Evolutionary conservation across 2,113 vertebrate genomes (phyloP).

Genomic region (Notiomystis cincta): DNA sequence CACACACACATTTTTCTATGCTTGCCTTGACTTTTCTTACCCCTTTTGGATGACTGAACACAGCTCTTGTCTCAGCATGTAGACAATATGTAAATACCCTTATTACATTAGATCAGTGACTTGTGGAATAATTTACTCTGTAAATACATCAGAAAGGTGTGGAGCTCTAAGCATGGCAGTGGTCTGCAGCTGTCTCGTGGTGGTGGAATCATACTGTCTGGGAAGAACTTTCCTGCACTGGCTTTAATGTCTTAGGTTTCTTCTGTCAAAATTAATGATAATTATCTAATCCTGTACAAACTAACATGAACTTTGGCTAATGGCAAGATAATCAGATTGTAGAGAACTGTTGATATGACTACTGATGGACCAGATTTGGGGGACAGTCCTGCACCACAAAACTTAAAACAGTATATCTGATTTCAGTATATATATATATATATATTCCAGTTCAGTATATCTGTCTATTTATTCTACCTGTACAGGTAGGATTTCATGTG

Average conservation of each 20-base stretch:
- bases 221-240: not conserved
- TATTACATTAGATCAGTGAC: not conserved
- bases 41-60: slow-evolving; percentile 39
- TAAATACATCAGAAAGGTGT: not conserved
- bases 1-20: not conserved
- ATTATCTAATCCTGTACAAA: not conserved
- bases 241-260: not conserved
- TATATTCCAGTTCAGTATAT: not conserved
- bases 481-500: not conserved
- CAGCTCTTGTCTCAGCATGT: not conserved
- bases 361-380: not conserved
- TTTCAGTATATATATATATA: not conserved
- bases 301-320: not conserved
- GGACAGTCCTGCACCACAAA: not conserved
- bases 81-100: not conserved
- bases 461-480: not conserved
- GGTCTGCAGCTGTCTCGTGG: not conserved
- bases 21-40: slow-evolving; percentile 24
- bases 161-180: not conserved
- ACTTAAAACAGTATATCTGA: not conserved
- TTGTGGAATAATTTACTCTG: not conserved
- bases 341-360: not conserved
- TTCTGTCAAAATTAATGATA: not conserved
- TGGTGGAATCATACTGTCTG: not conserved
- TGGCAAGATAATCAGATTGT: not conserved